Evolutionary conservation across 2,888 invertebrate species (phyloP), one percentile per base, ranked within the genome.

Genomic region (Teinopalpus imperialis): DNA sequence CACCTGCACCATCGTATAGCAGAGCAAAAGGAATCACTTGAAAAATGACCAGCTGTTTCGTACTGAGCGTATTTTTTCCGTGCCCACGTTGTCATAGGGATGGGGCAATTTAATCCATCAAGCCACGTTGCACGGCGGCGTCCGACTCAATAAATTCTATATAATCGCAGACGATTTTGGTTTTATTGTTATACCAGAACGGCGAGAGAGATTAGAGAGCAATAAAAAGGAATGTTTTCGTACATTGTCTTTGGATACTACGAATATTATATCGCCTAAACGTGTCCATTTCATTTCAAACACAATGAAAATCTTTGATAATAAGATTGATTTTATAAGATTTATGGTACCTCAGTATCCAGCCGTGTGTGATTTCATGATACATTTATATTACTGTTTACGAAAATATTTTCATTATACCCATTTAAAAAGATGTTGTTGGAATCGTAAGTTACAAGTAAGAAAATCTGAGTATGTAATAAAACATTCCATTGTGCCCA

Each of bases 51-150:
- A 88, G 82, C 81, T 89, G 89, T 69, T 88, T 82, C 9, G 35
- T 30, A 29, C 13, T 86, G 83, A 87, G 70, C 78, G 81, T 83
- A 83, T 89, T 89, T 89, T 82, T 89, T 85, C 81, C 82, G 74
- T 70, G 72, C 77, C 81, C 78, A 81, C 81, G 81, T 88, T 89
- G 89, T 89, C 89, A 89, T 85, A 88, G 83, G 85, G 87, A 74
- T 65, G 74, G 75, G 86, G 89, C 89, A 89, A 89, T 89, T 89
- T 89, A 88, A 89, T 89, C 89, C 87, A 90, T 90, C 89, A 89
- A 74, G 72, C 76, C 70, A 63, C 63, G 67, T 62, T 76, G 72
- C 75, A 67, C 72, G 71, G 69, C 62, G 66, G 70, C 74, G 76
- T 72, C 76, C 78, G 72, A 74, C 69, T 67, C 87, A 79, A 85